phyloP scores from a whole-genome alignment of 2,888 invertebrate genomes.

The Campaea margaritaria region DNA sequence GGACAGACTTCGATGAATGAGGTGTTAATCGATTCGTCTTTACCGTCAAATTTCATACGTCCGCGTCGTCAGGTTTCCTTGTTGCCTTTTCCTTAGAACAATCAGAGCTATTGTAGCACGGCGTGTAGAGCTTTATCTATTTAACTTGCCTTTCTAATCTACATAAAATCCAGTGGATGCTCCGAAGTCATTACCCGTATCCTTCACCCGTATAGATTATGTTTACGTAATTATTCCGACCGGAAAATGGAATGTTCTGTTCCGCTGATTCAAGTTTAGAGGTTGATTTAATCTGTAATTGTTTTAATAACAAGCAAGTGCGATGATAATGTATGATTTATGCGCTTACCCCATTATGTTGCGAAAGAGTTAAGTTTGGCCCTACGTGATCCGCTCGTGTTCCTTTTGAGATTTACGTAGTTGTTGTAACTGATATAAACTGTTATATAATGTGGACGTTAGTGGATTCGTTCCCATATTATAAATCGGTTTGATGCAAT shows the following conservation, averaged over 20 bases:
- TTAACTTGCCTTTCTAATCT: slow-evolving; percentile 21
- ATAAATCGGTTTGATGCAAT: slow-evolving; percentile 73
- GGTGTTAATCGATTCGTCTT: too few relatives aligned
- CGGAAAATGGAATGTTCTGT: slow-evolving; percentile 42
- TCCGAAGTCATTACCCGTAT: slow-evolving; percentile 31
- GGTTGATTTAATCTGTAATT: slow-evolving; percentile 38
- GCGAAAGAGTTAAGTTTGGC: slow-evolving; percentile 5
- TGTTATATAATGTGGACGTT: slow-evolving; percentile 59
- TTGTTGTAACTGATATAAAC: slow-evolving; percentile 12
- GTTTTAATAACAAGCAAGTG: slow-evolving; percentile 22
- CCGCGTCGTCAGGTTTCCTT: slow-evolving; percentile 17
- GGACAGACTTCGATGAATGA: too few relatives aligned
- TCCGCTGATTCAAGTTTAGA: slow-evolving; percentile 43
- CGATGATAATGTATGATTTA: slow-evolving; percentile 23
- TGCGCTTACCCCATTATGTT: slow-evolving; percentile 4
- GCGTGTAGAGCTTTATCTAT: slow-evolving; percentile 27
- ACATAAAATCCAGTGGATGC: slow-evolving; percentile 16
- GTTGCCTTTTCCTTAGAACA: slow-evolving; percentile 50
- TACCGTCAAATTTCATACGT: too few relatives aligned
- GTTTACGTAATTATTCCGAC: slow-evolving; percentile 40
- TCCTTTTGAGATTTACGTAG: background rate
- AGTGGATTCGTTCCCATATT: slow-evolving; percentile 61
- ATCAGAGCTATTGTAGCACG: slow-evolving; percentile 44
- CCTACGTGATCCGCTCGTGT: slow-evolving; percentile 11
- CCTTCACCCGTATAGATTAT: slow-evolving; percentile 43